Percentiles rank a stretch among this genome's conserved stretches.
Conservation (phyloP, 2,797 vertebrate genomes). For the Halcyon leucocephala region DNA sequence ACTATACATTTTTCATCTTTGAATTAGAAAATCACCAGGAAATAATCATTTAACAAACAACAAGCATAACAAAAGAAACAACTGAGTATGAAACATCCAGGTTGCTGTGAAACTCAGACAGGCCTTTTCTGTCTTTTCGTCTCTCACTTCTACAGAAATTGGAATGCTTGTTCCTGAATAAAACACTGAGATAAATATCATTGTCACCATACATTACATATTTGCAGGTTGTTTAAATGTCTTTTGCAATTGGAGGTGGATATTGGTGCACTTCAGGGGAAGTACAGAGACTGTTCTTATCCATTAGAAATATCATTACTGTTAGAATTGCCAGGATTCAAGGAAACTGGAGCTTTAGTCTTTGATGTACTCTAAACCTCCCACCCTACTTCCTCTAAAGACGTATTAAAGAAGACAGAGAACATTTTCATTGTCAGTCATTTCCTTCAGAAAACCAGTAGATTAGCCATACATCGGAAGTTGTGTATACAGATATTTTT, state of each 20-base stretch:
- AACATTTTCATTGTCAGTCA: not conserved
- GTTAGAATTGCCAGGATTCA: not conserved
- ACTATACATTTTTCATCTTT: not conserved
- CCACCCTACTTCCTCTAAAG: not conserved
- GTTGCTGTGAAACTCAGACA: not conserved
- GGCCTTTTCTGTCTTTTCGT: not conserved
- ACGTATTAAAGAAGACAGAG: not conserved
- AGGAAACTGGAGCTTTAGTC: not conserved
- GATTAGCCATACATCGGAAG: not conserved
- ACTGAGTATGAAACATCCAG: not conserved
- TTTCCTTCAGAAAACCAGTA: not conserved
- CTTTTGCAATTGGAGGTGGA: not conserved
- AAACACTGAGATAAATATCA: not conserved
- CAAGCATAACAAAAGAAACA: not conserved
- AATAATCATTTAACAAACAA: not conserved
- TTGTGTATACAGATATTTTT: not conserved
- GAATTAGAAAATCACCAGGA: not conserved
- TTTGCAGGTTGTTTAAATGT: not conserved
- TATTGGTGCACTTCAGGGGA: not conserved
- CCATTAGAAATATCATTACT: not conserved
- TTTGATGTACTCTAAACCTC: not conserved
- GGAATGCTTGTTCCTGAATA: not conserved
- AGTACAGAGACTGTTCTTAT: not conserved
- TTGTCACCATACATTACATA: not conserved
- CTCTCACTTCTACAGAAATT: not conserved